Evolutionary conservation across 2,113 vertebrate genomes (phyloP), one percentile per base, ranked within the genome.

Genomic region (Platichthys flesus): DNA sequence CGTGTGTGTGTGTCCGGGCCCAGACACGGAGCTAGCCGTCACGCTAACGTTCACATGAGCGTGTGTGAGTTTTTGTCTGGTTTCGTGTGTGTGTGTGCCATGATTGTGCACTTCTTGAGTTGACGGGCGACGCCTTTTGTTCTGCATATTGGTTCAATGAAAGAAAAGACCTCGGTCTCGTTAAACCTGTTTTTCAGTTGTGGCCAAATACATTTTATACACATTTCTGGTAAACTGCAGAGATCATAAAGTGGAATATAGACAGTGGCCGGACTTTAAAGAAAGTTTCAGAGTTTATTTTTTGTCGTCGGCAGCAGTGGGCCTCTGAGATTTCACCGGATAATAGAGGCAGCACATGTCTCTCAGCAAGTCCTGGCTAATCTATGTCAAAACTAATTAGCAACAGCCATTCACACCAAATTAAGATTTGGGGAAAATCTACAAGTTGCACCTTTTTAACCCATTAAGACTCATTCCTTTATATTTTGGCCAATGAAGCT

Each of bases 51-150:
- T 15, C 31, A 23, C 64, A 23, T 0, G 8, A 73, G 54, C 18
- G 60, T n/a, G 26, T 14, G 28, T 55, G 76, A 52, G 61, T 54
- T 74, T 60, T 54, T 10, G 13, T n/a, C n/a, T 40, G 0, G n/a
- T 58, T 62, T 68, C 13, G 26, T 10, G 55, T 59, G 92, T 78
- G 73, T 10, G 55, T 59, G 92, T 78, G 73, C 79, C 31, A 80
- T 96, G 96, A 96, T 95, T 92, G 79, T 96, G 95, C 96, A 96
- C 59, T 95, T 95, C 92, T 94, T 78, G 69, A 84, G 49, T 51
- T 74, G 78, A 85, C 82, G 90, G 92, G 93, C 92, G 87, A 90
- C 81, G 89, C 92, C 91, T 93, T 85, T 84, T 86, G 59, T 84
- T 70, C 67, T 52, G 56, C 42, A 67, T 51, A 20, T 51, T 9